Evolutionary conservation across 2,113 vertebrate genomes (phyloP).

Genomic region (Pterophyllum scalare): DNA sequence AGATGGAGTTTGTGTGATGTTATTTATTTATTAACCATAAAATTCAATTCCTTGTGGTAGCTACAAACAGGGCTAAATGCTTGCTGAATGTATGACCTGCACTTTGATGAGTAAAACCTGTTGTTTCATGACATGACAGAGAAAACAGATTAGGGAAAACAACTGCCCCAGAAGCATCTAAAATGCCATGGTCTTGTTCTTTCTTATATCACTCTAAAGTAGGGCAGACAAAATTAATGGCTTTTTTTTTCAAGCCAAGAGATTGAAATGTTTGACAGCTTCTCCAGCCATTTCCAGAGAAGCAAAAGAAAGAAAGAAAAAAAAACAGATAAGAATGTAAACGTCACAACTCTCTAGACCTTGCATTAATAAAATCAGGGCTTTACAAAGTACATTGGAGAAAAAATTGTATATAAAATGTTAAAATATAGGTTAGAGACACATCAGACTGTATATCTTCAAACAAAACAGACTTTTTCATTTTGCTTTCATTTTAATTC

Average conservation of each 20-base stretch:
- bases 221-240: conserved; percentile 45
- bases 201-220: conserved; percentile 18
- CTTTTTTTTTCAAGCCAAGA: conserved; percentile 29
- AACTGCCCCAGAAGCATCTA: conserved; percentile 11
- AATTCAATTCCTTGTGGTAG: neutral
- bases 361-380: neutral
- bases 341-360: neutral
- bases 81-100: conserved; percentile 12
- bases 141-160: conserved; percentile 36
- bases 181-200: conserved; percentile 34
- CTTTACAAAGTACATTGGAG: neutral
- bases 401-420: neutral
- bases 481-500: neutral
- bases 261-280: conserved; percentile 42
- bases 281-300: conserved; percentile 11
- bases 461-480: neutral
- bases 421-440: neutral
- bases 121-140: conserved; percentile 24
- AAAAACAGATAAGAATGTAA: conserved; percentile 28
- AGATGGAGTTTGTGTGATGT: conserved; percentile 20
- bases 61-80: neutral
- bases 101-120: conserved; percentile 29
- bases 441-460: neutral
- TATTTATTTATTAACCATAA: conserved; percentile 2
- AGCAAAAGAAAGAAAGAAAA: neutral